Percentiles rank a stretch among this genome's conserved stretches.
Conservation (phyloP, 2,113 vertebrate species). For the Oreocharis arfaki region DNA sequence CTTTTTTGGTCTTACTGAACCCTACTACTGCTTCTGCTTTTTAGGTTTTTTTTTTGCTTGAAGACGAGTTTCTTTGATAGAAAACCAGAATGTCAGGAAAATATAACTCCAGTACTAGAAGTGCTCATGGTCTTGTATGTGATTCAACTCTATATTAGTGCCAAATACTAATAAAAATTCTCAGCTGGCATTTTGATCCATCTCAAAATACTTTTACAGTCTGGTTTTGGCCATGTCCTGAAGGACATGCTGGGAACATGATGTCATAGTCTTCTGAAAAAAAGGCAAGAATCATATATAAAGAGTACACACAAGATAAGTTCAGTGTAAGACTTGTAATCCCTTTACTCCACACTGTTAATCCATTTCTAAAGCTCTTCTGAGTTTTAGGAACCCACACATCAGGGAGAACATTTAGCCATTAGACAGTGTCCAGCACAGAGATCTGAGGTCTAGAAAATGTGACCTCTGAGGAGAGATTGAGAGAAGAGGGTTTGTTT, state of each 20-base stretch:
- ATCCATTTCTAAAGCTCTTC: conserved; percentile 3
- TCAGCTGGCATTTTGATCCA: conserved; percentile 31
- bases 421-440: neutral
- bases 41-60: neutral
- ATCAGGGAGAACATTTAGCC: neutral
- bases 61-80: neutral
- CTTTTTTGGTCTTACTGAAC: neutral
- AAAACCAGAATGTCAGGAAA: neutral
- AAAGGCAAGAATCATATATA: neutral
- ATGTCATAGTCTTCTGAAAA: conserved; percentile 12
- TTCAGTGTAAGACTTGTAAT: neutral
- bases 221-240: conserved; percentile 3
- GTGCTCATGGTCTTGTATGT: neutral
- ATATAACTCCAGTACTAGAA: neutral
- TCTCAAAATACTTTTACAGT: conserved; percentile 39
- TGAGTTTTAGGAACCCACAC: neutral
- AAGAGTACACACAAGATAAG: neutral
- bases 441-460: conserved; percentile 29
- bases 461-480: neutral
- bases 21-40: neutral
- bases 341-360: neutral
- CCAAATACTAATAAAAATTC: conserved; percentile 55
- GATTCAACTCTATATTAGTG: neutral
- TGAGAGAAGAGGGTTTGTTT: conserved; percentile 36
- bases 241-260: conserved; percentile 33